phyloP scores from a whole-genome alignment of 1,140 invertebrate species.

The Bactericera cockerelli region DNA sequence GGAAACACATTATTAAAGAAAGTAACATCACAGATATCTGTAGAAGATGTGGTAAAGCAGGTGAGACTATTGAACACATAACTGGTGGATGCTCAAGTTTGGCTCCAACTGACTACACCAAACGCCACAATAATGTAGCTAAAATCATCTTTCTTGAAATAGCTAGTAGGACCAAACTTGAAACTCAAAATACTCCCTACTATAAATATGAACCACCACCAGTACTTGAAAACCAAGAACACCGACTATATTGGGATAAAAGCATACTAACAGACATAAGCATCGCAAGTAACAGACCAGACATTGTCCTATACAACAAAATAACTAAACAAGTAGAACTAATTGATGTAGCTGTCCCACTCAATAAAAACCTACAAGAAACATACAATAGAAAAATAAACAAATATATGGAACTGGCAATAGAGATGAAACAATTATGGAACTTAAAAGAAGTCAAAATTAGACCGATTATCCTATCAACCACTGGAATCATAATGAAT shows the following conservation, averaged over 20 bases:
- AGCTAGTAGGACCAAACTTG: too few species aligned
- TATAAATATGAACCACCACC: too few species aligned
- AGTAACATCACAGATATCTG: neutral
- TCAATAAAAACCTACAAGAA: too few species aligned
- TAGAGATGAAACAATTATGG: too few species aligned
- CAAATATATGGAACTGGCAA: too few species aligned
- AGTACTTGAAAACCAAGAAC: too few species aligned
- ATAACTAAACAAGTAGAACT: too few species aligned
- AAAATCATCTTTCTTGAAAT: neutral
- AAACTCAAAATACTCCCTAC: neutral
- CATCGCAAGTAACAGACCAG: neutral
- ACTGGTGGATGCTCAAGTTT: neutral
- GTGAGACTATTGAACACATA: neutral
- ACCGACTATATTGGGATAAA: neutral
- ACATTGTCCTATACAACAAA: neutral
- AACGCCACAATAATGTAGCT: constrained; percentile 2
- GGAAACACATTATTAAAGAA: constrained; percentile 22
- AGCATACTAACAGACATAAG: neutral
- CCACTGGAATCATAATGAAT: too few species aligned
- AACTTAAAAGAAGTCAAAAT: too few species aligned
- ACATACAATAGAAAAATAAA: too few species aligned
- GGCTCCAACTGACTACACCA: neutral
- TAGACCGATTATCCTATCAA: too few species aligned
- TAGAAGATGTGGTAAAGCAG: neutral
- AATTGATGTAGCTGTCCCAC: neutral